Percentiles rank a stretch among this genome's conserved stretches.
These are phyloP conservation scores for Spermophilus dauricus DNA, from an alignment of 2,113 vertebrate species.

Conservation along the genomic window DNA sequence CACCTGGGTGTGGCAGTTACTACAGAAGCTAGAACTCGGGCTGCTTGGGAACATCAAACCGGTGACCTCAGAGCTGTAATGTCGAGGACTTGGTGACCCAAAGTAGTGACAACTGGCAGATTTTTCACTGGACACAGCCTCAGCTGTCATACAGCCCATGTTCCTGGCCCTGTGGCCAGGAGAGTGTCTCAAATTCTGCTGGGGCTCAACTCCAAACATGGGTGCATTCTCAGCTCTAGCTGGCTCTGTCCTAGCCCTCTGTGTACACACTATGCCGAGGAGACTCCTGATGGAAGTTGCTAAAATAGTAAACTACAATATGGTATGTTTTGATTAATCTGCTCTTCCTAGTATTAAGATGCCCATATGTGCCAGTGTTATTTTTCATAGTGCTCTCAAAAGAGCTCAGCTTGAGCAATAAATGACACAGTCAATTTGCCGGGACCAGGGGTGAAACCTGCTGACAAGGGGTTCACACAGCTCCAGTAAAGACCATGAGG, in stretches of 20 bases:
- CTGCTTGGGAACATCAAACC: background rate
- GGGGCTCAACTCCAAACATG: background rate
- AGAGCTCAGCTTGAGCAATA: background rate
- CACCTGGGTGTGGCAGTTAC: background rate
- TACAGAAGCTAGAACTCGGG: background rate
- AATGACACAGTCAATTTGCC: background rate
- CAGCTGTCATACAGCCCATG: background rate
- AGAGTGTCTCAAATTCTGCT: background rate
- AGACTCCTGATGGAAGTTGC: background rate
- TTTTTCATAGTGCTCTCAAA: background rate
- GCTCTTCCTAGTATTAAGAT: background rate
- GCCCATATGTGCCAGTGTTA: background rate
- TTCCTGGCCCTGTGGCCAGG: background rate
- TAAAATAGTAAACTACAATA: background rate
- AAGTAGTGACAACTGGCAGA: background rate
- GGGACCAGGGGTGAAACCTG: background rate
- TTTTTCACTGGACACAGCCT: background rate
- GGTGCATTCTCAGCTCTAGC: background rate
- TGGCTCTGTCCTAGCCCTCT: background rate
- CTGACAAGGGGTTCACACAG: background rate
- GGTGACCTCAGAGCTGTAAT: background rate
- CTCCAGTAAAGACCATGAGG: background rate
- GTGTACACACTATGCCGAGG: background rate
- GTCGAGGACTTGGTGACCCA: background rate
- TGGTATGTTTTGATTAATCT: background rate